phyloP scores from a whole-genome alignment of 2,797 vertebrate genomes.

The Danio albolineatus region DNA sequence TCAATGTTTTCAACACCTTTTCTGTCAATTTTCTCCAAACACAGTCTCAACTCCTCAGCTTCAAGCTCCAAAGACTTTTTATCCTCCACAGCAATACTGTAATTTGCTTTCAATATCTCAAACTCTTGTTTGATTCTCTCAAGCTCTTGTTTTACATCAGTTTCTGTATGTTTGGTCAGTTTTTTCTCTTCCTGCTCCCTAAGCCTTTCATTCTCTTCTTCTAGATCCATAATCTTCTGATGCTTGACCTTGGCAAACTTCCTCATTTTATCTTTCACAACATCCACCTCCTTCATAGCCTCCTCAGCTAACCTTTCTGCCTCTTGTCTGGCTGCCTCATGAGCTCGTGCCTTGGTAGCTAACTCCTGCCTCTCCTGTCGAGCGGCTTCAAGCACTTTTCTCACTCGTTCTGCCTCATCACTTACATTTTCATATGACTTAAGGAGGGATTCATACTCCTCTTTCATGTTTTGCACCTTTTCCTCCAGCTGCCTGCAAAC shows the following conservation, averaged over 20 bases:
- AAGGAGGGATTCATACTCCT: conserved; percentile 95
- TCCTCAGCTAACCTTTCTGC: conserved; percentile 83
- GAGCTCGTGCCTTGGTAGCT: conserved; percentile 76
- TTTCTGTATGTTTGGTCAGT: conserved; percentile 53
- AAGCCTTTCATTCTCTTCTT: conserved; percentile 94
- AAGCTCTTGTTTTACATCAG: conserved; percentile 70
- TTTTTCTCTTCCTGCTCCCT: conserved; percentile 76
- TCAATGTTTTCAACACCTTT: conserved; percentile 7
- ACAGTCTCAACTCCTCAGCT: conserved; percentile 74
- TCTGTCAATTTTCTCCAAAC: conserved; percentile 65
- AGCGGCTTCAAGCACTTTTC: conserved; percentile 85
- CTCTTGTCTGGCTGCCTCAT: conserved; percentile 83
- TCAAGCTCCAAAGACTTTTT: conserved; percentile 80
- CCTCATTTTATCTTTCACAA: conserved; percentile 95
- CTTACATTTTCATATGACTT: conserved; percentile 97
- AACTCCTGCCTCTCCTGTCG: conserved; percentile 92
- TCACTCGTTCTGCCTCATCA: conserved; percentile 90
- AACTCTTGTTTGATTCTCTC: conserved; percentile 73
- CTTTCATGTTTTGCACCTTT: conserved; percentile 86
- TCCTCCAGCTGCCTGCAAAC: conserved; percentile 82
- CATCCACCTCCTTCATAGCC: conserved; percentile 85
- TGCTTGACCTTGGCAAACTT: conserved; percentile 97
- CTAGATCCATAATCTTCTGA: conserved; percentile 93
- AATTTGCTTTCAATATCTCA: conserved; percentile 74
- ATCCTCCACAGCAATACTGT: conserved; percentile 76